A percentile compares a stretch with the other conserved stretches of the same genome.
These are phyloP conservation scores for Hirundichthys speculiger DNA, from an alignment of 2,113 vertebrate species.

Conservation along the genomic window DNA sequence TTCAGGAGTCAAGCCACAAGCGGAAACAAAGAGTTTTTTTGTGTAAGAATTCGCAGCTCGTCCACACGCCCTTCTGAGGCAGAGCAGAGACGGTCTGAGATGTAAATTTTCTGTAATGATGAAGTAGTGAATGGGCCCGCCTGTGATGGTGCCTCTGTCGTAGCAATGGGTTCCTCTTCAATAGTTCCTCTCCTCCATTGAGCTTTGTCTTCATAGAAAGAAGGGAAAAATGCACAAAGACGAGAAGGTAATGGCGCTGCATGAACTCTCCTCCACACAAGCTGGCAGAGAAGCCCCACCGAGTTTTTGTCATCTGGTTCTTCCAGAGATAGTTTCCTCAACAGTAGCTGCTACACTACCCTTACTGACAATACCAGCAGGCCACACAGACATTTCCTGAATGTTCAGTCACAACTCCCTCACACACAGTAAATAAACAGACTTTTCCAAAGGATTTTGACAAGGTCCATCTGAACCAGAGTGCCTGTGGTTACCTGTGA, in stretches of 20 bases:
- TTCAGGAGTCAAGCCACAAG: slow-evolving; percentile 44
- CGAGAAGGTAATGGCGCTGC: slow-evolving; percentile 57
- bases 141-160: slow-evolving; percentile 43
- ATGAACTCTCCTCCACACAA: slow-evolving; percentile 49
- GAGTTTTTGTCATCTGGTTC: slow-evolving; percentile 55
- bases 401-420: slow-evolving; percentile 12
- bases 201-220: slow-evolving; percentile 45
- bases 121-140: slow-evolving; percentile 55
- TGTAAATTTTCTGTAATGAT: slow-evolving; percentile 49
- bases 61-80: slow-evolving; percentile 20
- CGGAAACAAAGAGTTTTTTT: slow-evolving; percentile 52
- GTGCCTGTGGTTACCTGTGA: slow-evolving; percentile 3
- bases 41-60: slow-evolving; percentile 29
- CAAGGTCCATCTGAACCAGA: not conserved
- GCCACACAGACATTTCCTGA: not conserved
- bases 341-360: slow-evolving; percentile 33
- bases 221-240: slow-evolving; percentile 57
- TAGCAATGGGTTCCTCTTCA: slow-evolving; percentile 37
- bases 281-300: slow-evolving; percentile 42
- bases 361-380: slow-evolving; percentile 32
- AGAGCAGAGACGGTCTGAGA: slow-evolving; percentile 37
- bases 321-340: slow-evolving; percentile 29
- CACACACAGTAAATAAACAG: not conserved
- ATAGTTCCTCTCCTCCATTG: slow-evolving; percentile 19
- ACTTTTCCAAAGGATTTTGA: not conserved